A percentile compares a stretch with the other conserved stretches of the same genome.
phyloP scores from a whole-genome alignment of 2,888 invertebrate species.

The Sepioteuthis lessoniana region DNA sequence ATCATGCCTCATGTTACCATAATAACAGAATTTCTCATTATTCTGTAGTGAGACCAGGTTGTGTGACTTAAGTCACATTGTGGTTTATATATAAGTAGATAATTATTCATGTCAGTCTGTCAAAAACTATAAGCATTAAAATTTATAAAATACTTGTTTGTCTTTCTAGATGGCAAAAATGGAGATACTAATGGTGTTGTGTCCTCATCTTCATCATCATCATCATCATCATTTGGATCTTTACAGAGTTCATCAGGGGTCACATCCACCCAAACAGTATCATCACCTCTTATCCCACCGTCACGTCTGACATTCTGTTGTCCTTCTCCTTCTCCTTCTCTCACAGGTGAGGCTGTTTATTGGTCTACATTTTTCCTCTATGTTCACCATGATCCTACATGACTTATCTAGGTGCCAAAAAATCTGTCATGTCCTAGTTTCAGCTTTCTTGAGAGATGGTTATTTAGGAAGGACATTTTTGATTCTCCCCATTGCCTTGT shows the following conservation, averaged over 20 bases:
- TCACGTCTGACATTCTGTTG: slow-evolving; percentile 36
- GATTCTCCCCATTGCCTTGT: no score
- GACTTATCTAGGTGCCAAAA: no score
- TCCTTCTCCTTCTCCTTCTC: background rate
- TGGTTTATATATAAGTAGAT: no score
- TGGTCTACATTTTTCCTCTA: background rate
- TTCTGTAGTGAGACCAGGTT: no score
- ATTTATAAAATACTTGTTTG: background rate
- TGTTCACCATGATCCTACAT: background rate
- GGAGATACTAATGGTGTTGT: slow-evolving; percentile 44
- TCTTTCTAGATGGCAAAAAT: slow-evolving; percentile 37
- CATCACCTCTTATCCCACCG: slow-evolving; percentile 37
- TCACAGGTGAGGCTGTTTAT: background rate
- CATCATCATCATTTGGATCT: slow-evolving; percentile 38
- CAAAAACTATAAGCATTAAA: background rate
- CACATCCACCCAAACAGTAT: slow-evolving; percentile 20
- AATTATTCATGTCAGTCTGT: no score
- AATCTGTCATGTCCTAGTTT: background rate
- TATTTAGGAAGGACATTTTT: no score
- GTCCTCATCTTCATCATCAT: slow-evolving; percentile 34
- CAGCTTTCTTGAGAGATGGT: no score
- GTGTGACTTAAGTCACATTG: no score
- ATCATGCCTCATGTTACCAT: no score
- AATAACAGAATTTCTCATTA: no score
- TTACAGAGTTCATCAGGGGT: slow-evolving; percentile 17